phyloP scores from a whole-genome alignment of 2,113 vertebrate genomes.

The Pteropus alecto region DNA sequence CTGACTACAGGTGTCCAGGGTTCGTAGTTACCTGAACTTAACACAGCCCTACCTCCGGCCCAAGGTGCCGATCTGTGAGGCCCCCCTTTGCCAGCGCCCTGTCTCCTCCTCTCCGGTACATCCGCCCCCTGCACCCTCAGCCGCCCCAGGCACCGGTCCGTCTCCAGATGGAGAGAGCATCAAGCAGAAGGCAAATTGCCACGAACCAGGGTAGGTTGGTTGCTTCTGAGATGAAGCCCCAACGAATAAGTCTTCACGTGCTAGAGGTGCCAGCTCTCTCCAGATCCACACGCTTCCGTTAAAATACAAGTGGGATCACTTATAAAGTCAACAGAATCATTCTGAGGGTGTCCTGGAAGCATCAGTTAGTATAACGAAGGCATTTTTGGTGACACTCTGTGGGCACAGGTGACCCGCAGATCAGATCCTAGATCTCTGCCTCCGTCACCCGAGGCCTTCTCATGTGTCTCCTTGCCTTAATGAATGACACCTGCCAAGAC shows the following conservation, averaged over 20 bases:
- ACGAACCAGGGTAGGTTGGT: not conserved
- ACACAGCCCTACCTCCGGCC: not conserved
- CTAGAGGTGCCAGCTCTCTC: too few relatives aligned
- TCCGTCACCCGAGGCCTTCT: too few relatives aligned
- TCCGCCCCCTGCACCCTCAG: accelerated
- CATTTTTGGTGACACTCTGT: too few relatives aligned
- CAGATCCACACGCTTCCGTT: too few relatives aligned
- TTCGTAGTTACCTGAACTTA: not conserved
- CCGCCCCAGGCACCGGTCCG: not conserved
- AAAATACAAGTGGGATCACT: too few relatives aligned
- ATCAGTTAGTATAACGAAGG: too few relatives aligned
- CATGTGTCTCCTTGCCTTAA: too few relatives aligned
- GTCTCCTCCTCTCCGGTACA: not conserved
- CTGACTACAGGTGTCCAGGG: not conserved
- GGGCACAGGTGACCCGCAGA: too few relatives aligned
- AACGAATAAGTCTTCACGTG: too few relatives aligned
- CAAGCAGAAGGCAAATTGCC: not conserved
- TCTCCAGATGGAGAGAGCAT: not conserved
- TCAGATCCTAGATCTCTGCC: not conserved
- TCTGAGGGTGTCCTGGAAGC: too few relatives aligned
- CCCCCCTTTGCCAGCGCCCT: not conserved
- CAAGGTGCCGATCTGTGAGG: not conserved
- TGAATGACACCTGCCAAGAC: too few relatives aligned
- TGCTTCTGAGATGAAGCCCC: not conserved
- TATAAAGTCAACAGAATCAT: too few relatives aligned